phyloP scores from a whole-genome alignment of 1,140 invertebrate species.

The Caenorhabditis inopinata region DNA sequence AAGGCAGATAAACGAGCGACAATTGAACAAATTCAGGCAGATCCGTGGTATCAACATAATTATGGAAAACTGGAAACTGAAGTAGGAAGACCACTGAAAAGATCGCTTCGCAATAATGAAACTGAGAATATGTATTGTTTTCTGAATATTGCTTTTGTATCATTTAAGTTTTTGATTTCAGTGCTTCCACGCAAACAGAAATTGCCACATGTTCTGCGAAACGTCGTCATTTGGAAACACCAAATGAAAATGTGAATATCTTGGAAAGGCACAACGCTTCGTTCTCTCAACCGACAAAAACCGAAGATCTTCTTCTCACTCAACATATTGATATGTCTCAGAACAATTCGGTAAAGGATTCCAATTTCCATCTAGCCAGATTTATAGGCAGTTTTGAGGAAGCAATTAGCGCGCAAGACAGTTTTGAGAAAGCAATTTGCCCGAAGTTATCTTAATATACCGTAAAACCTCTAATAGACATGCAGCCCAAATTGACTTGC shows the following conservation, averaged over 20 bases:
- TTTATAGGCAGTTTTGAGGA: too few relatives aligned
- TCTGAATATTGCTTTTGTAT: not conserved
- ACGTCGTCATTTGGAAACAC: not conserved
- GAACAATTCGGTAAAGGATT: not conserved
- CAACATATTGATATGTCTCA: constrained; percentile 21
- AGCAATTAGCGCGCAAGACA: too few relatives aligned
- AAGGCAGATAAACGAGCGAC: not conserved
- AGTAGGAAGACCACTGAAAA: not conserved
- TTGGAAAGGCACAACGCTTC: not conserved
- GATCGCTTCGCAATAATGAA: not conserved
- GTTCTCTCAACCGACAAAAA: constrained; percentile 32
- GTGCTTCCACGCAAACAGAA: not conserved
- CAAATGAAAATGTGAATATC: not conserved
- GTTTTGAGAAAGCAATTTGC: too few relatives aligned
- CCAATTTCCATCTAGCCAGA: too few relatives aligned
- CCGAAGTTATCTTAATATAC: too few relatives aligned
- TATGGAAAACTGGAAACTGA: not conserved
- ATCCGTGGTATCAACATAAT: constrained; percentile 37
- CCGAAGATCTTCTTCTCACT: constrained; percentile 15
- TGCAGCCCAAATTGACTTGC: too few relatives aligned
- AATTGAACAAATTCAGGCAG: not conserved
- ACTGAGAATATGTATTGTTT: not conserved
- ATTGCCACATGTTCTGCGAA: not conserved
- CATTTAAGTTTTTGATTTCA: not conserved
- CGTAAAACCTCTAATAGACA: too few relatives aligned